Evolutionary conservation across 1,140 invertebrate species (phyloP), one percentile per base, ranked within the genome.

Genomic region (Zaprionus nigranus): DNA sequence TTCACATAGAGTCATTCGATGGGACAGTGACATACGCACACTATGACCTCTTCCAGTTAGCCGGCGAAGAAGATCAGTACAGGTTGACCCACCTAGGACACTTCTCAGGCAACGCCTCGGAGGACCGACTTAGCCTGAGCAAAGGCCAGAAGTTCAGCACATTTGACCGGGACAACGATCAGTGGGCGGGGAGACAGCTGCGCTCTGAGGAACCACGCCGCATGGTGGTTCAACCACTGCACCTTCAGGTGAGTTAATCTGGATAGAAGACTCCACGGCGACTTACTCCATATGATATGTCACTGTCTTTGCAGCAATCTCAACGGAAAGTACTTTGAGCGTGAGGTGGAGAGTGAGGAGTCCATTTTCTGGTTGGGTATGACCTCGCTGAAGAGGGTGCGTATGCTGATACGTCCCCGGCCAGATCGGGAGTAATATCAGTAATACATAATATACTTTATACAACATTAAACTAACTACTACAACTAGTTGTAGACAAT

Each of bases 161-260:
- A 15, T 60, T 40, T 17, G 58, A 60, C n/a, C 30, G 58, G 11
- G 58, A 60, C 58, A 60, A 60, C 13, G 58, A 60, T 22, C 17
- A 36, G 38, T 60, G 28, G 58, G 38, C n/a, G 7, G 58, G 58
- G n/a, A 1, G 26, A 26, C 15, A 60, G 26, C 2, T 60, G 58
- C 34, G 28, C 58, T 7, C 17, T 36, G 22, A 28, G 40, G 13
- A 20, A n/a, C 34, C 58, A 60, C 36, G 58, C 28, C 38, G 58
- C 26, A 9, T 60, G 58, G 58, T 60, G 58, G 58, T 60, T 26
- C 22, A 60, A 36, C 17, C 20, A 60, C 34, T 60, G 58, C 26
- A 28, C 58, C 17, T 17, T 17, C 12, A 38, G 58, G 58, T 60
- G 38, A 60, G 34, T 40, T 2, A 13, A 2, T 0, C 22, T 30